Evolutionary conservation across 53 echinoderm and acorn worm genomes (phyloP), one percentile per base, ranked within the genome.

Genomic region (Hippasteria phrygiana): DNA sequence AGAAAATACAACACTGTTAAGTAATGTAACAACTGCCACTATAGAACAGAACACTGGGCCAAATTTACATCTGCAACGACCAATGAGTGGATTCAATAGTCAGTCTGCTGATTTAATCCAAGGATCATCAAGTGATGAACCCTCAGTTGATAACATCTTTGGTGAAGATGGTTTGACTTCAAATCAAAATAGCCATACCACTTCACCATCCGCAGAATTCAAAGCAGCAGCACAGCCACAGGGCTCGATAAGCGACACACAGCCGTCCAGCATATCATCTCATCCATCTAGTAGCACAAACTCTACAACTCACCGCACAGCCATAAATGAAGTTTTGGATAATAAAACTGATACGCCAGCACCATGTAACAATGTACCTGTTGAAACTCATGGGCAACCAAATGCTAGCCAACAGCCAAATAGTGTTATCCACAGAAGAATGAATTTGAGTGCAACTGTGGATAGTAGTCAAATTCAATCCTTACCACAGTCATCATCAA

Each of bases 131-230:
- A 73, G 22, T 12, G n/a, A n/a, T n/a, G 73, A 42, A 32, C 32
- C 73, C 0, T 34, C 26, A 16, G 22, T 43, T n/a, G n/a, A 32
- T 43, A 40, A 27, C 27, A 2, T 67, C 13, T 67, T 67, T 67
- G 69, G 14, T 31, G 69, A 35, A 35, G 34, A 26, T 5, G 36
- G 10, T 11, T 10, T 67, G 69, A 35, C 69, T 8, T 67, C 17
- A 4, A 31, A 7, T 67, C 34, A 10, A 13, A 70, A 29, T 24
- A n/a, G 13, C 32, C 43, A n/a, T n/a, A 35, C 35, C 70, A 50
- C 20, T 1, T 81, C 71, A 20, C 85, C 85, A 0, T 85, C 85
- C 33, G 85, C 85, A 12, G 85, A 69, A 50, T 85, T 85, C 45
- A 71, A 38, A 71, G 70, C 47, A 71, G 85, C 85, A 22, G 85